phyloP scores from a whole-genome alignment of 2,888 invertebrate genomes.

The Drosophila robusta region DNA sequence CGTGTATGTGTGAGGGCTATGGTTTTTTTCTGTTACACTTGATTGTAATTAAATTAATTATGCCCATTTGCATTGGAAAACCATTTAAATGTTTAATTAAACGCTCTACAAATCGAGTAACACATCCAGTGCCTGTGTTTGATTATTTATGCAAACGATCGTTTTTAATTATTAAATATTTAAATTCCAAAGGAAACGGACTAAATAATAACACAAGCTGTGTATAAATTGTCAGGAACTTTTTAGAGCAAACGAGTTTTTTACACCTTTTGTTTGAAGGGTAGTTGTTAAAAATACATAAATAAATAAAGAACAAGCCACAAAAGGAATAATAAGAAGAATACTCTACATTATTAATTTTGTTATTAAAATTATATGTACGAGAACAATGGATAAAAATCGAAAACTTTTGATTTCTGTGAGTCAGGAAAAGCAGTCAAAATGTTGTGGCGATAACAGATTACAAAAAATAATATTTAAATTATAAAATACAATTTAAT shows the following conservation, averaged over 20 bases:
- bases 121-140: slow-evolving; percentile 6
- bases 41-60: slow-evolving; percentile 78
- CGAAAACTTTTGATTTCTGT: too few relatives aligned
- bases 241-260: background rate
- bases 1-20: background rate
- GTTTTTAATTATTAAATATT: slow-evolving; percentile 41
- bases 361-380: too few relatives aligned
- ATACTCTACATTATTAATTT: too few relatives aligned
- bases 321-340: too few relatives aligned
- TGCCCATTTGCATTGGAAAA: slow-evolving; percentile 71
- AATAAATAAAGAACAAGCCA: background rate
- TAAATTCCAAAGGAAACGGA: slow-evolving; percentile 3
- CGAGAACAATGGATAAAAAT: too few relatives aligned
- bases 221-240: background rate
- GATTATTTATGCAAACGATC: slow-evolving; percentile 52
- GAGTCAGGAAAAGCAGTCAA: too few relatives aligned
- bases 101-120: slow-evolving; percentile 24
- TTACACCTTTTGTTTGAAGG: too few relatives aligned
- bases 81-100: slow-evolving; percentile 73
- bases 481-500: too few relatives aligned
- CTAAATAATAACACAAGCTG: background rate
- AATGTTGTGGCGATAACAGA: too few relatives aligned
- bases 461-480: too few relatives aligned
- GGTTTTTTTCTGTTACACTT: slow-evolving; percentile 41
- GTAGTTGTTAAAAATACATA: too few relatives aligned